Base-by-base conservation (phyloP, 2,797 vertebrate species). In the Nothura maculosa region DNA sequence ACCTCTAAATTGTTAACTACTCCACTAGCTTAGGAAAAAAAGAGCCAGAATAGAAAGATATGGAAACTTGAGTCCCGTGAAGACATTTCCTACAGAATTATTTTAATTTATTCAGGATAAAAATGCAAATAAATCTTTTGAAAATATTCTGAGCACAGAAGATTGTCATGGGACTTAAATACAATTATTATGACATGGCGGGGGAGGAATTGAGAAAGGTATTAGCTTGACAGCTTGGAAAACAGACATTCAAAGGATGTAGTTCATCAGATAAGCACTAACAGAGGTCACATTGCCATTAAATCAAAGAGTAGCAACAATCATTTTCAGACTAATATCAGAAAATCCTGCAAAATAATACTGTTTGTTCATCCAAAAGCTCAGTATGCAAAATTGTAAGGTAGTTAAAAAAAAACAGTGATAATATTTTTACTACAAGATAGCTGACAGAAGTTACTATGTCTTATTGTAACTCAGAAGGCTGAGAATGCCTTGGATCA, bases 51-150 rank as follows among this genome's bases (percentile, higher is more conserved):
- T 15, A 75, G 30, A 77, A 95, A 94, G 63, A 85, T 64, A 92
- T 16, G 74, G 69, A 90, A 95, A 93, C 38, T 88, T 75, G 91
- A 94, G 89, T 58, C 87, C 79, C 78, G 40, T 78, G 58, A 95
- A 93, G 69, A 34, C 45, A 92, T 88, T 93, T 95, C 73, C 89
- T 88, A 92, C 52, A 95, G 92, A 94, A 93, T 96, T 96, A 96
- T 88, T 97, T 94, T 96, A 90, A 97, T 97, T 96, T 96, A 95
- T 94, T 96, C 96, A 90, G 75, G 76, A 95, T 52, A 86, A 57
- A 95, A 96, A 96, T 89, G 81, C 67, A 97, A 97, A 97, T 95
- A 94, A 86, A 96, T 87, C 92, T 97, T 97, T 76, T 91, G 82
- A 96, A 85, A 42, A 67, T 50, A 81, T 64, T 92, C 19, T 42